Percentiles rank a stretch among this genome's conserved stretches.
Evolutionary conservation across 2,797 vertebrate species (phyloP).

Genomic region (Oreochromis mossambicus): DNA sequence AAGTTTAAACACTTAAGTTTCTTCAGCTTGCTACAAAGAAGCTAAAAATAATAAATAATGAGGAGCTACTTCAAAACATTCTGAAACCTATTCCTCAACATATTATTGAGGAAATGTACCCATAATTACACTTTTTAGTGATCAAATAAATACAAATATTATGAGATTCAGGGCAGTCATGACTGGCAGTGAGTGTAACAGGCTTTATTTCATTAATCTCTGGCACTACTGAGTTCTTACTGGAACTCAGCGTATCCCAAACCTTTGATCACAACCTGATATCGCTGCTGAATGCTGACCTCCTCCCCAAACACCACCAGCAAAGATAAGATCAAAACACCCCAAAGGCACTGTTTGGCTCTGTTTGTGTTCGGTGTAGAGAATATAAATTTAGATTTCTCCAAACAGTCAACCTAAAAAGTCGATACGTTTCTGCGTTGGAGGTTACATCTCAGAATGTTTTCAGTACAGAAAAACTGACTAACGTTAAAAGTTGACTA

Average conservation of each 20-base stretch:
- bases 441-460: background rate
- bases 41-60: background rate
- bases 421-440: conserved; percentile 7
- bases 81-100: background rate
- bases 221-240: background rate
- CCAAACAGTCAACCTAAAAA: background rate
- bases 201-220: conserved; percentile 21
- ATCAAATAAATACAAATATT: background rate
- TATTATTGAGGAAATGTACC: background rate
- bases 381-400: conserved; percentile 23
- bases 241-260: background rate
- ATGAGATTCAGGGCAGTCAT: background rate
- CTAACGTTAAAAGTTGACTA: background rate
- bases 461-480: background rate
- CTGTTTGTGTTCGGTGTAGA: background rate
- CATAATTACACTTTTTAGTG: background rate
- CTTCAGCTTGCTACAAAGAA: background rate
- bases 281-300: conserved; percentile 22
- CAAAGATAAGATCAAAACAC: conserved; percentile 16
- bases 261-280: conserved; percentile 6
- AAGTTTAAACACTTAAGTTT: background rate
- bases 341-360: background rate
- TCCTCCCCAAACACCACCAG: conserved; percentile 7
- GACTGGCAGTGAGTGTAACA: background rate
- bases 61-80: background rate